A percentile compares a stretch with the other conserved stretches of the same genome.
These are phyloP conservation scores for Samia ricini DNA, from an alignment of 1,140 invertebrate species.

Conservation along the genomic window DNA sequence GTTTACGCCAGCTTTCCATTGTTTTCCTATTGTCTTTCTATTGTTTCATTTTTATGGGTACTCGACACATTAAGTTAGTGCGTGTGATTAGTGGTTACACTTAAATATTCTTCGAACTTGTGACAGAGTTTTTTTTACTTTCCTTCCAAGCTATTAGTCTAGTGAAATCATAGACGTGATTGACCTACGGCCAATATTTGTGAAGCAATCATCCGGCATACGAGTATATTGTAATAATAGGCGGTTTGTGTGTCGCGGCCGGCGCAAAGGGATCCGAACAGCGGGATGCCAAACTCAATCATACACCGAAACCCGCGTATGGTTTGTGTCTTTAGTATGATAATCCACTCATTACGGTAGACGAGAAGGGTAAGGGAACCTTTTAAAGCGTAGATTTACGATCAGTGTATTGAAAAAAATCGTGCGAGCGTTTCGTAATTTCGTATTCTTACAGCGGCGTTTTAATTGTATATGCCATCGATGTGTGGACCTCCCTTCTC, in stretches of 20 bases:
- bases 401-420: slow-evolving; percentile 22
- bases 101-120: not conserved
- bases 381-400: slow-evolving; percentile 55
- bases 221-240: slow-evolving; percentile 29
- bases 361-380: slow-evolving; percentile 58
- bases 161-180: not conserved
- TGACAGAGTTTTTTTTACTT: not conserved
- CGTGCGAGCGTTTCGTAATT: slow-evolving; percentile 23
- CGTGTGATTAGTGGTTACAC: not conserved
- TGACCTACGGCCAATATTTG: slow-evolving; percentile 49
- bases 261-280: slow-evolving; percentile 50
- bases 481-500: not conserved
- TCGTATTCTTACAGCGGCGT: slow-evolving; percentile 26
- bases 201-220: slow-evolving; percentile 38
- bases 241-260: slow-evolving; percentile 38
- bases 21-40: no score
- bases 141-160: not conserved
- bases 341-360: slow-evolving; percentile 70
- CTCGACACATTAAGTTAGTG: no score
- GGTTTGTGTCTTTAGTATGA: slow-evolving; percentile 71
- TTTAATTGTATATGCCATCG: slow-evolving; percentile 7
- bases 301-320: slow-evolving; percentile 53
- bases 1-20: no score
- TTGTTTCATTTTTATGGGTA: no score
- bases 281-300: slow-evolving; percentile 65